Conservation (phyloP, 2,888 invertebrate species). For the Acleris laterana region DNA sequence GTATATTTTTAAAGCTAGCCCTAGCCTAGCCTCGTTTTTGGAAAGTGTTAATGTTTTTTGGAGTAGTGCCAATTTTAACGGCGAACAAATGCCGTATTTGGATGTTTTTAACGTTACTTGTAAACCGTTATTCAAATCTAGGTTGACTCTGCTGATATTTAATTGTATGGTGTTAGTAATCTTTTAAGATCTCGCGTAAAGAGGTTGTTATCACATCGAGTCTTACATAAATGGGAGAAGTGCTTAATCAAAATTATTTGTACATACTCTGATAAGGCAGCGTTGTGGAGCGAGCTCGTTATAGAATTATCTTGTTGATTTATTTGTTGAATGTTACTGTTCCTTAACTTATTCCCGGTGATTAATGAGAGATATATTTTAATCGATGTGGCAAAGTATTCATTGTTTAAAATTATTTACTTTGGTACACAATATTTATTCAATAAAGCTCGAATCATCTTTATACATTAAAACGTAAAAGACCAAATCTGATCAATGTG, state of each 20-base stretch:
- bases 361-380: not conserved
- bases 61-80: too few relatives aligned
- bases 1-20: too few relatives aligned
- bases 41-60: too few relatives aligned
- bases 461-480: slow-evolving; percentile 6
- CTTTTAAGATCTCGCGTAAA: too few relatives aligned
- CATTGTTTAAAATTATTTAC: not conserved
- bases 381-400: not conserved
- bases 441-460: not conserved
- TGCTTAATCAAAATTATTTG: too few relatives aligned
- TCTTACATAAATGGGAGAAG: too few relatives aligned
- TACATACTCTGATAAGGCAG: not conserved
- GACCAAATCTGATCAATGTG: slow-evolving; percentile 24
- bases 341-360: not conserved
- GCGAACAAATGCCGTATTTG: too few relatives aligned
- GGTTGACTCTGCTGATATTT: too few relatives aligned
- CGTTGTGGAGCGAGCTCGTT: not conserved
- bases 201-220: not conserved
- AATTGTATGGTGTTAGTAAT: too few relatives aligned
- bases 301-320: not conserved
- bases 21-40: too few relatives aligned
- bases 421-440: not conserved
- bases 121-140: too few relatives aligned
- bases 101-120: too few relatives aligned
- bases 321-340: slow-evolving; percentile 1